phyloP scores from a whole-genome alignment of 2,797 vertebrate genomes.

The Lepidocolaptes lacrymiger region DNA sequence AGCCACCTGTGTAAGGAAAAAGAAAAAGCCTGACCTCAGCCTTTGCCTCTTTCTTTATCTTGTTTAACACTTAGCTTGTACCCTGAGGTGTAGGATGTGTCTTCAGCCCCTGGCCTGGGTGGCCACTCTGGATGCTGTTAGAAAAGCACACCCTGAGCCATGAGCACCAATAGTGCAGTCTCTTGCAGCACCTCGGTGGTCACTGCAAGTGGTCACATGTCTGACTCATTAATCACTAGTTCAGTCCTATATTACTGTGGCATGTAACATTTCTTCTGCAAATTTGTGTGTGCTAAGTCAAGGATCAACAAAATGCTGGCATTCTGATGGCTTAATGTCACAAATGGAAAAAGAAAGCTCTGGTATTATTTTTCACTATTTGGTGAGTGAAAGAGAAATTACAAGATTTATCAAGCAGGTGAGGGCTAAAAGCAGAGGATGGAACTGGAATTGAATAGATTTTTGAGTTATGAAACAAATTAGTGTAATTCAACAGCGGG shows the following conservation, averaged over 20 bases:
- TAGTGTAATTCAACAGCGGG: fast-evolving
- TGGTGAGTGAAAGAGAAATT: not conserved
- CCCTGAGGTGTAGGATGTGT: not conserved
- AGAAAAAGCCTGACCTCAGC: not conserved
- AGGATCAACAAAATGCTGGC: not conserved
- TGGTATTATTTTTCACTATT: not conserved
- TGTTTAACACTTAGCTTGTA: not conserved
- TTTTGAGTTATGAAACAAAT: not conserved
- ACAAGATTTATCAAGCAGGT: not conserved
- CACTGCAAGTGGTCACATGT: not conserved
- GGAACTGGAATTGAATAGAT: not conserved
- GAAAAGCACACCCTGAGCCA: not conserved
- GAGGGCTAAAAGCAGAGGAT: not conserved
- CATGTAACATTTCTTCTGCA: not conserved
- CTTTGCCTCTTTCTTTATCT: not conserved
- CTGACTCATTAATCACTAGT: not conserved
- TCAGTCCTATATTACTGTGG: not conserved
- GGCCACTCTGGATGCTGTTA: not conserved
- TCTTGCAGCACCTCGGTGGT: not conserved
- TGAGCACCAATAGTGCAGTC: not conserved
- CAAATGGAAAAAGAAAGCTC: no score
- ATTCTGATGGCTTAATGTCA: not conserved
- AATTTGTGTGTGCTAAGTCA: not conserved
- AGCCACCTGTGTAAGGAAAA: not conserved
- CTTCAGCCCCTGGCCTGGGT: not conserved